Conservation (phyloP, 2,888 invertebrate genomes). For the Gastracanthus pulcherrimus region DNA sequence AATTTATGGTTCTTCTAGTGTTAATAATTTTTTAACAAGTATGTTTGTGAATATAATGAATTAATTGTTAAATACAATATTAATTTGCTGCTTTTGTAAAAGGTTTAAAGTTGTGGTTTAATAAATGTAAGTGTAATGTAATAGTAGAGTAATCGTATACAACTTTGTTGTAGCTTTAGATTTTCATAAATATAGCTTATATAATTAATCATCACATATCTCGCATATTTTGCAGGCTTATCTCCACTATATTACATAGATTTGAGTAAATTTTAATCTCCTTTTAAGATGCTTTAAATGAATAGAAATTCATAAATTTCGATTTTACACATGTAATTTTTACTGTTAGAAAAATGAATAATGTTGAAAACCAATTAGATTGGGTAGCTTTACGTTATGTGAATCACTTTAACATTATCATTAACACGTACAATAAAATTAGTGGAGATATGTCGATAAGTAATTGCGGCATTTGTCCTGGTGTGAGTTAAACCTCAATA, state of each 20-base stretch:
- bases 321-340: neutral
- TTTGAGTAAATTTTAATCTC: neutral
- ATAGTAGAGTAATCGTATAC: conserved; percentile 9
- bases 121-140: neutral
- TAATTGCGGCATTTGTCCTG: conserved; percentile 64
- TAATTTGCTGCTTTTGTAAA: neutral
- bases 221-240: conserved; percentile 33
- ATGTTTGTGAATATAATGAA: no score
- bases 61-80: neutral
- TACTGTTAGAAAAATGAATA: no score
- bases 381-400: no score
- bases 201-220: conserved; percentile 18
- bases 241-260: conserved; percentile 26
- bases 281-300: no score
- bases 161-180: conserved; percentile 13
- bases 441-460: conserved; percentile 61
- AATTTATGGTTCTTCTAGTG: neutral
- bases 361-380: no score
- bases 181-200: conserved; percentile 36
- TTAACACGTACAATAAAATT: neutral
- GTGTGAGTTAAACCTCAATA: conserved; percentile 71
- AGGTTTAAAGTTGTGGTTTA: neutral
- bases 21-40: neutral
- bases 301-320: conserved; percentile 11
- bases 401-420: neutral